Base-by-base conservation (phyloP, 53 echinoderm and acorn worm species). In the Patiria pectinifera region DNA sequence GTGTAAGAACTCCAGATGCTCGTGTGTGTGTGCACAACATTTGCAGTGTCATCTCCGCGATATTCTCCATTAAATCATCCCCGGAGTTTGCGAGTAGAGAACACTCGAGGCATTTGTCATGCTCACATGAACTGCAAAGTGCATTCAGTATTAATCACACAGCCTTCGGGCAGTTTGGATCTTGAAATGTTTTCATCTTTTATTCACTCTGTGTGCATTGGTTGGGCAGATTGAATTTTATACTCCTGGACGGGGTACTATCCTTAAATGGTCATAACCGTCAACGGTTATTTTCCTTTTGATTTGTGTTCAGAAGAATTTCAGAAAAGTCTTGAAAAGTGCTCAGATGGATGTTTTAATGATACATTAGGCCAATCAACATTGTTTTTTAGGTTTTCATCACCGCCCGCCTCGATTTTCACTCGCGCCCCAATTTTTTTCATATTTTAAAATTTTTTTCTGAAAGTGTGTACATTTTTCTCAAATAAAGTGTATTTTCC, bases 61-160 rank as follows among this genome's bases (percentile, higher is more conserved):
- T 45, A 35, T 69, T 43, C 3, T 23, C 74, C 72, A 43, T 25
- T 86, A 48, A 86, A 71, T 15, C 15, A 48, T 22, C 76, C 76
- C 11, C 24, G 19, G 48, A 12, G 23, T 6, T 86, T n/a, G 19
- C 69, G 53, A 86, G 86, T n/a, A 86, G 46, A 86, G 13, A 72
- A 86, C 25, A 53, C 86, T 86, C 6, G 16, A 78, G 88, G 88
- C 88, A 25, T 87, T 25, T 25, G 59, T 76, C 18, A 60, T 78
- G 88, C 78, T 77, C 8, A 24, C 58, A 44, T 78, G 88, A 88
- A 62, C 88, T 49, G 25, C 18, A 62, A 78, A 88, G 78, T 78
- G 78, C 78, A 78, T 78, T 25, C 79, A 88, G 22, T 88, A 88
- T 88, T 78, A 88, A 61, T 88, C 79, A 77, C 48, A 86, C 45